These are phyloP conservation scores for Homarus gammarus DNA, from an alignment of 2,888 invertebrate genomes.

Conservation along the genomic window DNA sequence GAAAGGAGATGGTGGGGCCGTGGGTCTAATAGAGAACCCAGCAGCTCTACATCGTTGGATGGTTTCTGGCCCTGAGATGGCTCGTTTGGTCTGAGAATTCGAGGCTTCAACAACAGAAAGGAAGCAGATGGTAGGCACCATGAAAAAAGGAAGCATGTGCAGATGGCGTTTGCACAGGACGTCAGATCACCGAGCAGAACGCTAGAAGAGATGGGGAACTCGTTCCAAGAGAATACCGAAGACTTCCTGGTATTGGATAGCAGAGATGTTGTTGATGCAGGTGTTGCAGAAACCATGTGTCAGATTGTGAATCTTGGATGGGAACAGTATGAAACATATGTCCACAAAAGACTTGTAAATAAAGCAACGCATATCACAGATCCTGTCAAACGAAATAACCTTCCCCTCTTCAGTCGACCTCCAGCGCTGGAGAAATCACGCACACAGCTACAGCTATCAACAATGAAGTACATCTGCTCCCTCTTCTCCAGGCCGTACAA, in stretches of 20 bases:
- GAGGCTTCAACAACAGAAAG: neutral
- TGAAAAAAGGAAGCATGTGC: neutral
- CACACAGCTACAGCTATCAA: neutral
- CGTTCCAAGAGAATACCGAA: neutral
- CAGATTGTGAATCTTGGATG: neutral
- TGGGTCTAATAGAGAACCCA: conserved; percentile 76
- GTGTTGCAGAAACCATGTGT: neutral
- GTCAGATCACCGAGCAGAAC: neutral
- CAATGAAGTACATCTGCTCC: neutral
- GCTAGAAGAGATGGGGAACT: neutral
- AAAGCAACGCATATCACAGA: neutral
- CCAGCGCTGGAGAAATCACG: conserved; percentile 18
- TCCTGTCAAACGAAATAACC: conserved; percentile 21
- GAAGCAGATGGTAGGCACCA: neutral
- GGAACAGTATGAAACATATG: conserved; percentile 27
- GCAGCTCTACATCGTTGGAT: conserved; percentile 71
- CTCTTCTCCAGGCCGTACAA: neutral
- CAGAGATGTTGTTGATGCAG: neutral
- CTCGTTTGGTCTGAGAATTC: conserved; percentile 32
- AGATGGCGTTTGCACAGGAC: conserved; percentile 5
- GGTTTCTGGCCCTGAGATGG: conserved; percentile 72
- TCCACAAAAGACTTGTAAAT: neutral
- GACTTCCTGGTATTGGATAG: conserved; percentile 1
- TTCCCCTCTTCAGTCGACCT: conserved; percentile 6
- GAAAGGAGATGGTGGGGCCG: conserved; percentile 76